phyloP scores from a whole-genome alignment of 2,888 invertebrate species.

The Platycnemis pennipes region DNA sequence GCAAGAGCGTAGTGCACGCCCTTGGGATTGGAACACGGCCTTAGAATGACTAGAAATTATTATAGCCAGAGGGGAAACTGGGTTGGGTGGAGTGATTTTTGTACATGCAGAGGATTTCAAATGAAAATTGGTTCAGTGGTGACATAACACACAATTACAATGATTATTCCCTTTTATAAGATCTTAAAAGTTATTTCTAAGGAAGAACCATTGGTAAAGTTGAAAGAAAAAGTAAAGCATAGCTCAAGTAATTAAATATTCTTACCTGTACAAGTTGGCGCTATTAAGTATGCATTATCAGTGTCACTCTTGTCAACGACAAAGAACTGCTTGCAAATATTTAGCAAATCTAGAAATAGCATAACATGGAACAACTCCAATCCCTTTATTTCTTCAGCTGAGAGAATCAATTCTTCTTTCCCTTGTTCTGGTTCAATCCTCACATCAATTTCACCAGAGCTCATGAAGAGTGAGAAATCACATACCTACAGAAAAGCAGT shows the following conservation, averaged over 20 bases:
- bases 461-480: constrained; percentile 87
- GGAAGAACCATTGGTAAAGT: neutral
- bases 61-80: no score
- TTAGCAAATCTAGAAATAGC: constrained; percentile 87
- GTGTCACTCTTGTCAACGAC: constrained; percentile 70
- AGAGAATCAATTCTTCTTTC: constrained; percentile 78
- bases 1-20: no score
- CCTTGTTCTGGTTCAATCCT: constrained; percentile 81
- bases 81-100: no score
- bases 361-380: constrained; percentile 86
- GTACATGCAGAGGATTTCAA: no score
- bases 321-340: constrained; percentile 83
- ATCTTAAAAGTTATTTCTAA: no score
- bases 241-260: neutral
- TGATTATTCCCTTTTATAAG: no score
- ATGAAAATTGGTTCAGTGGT: no score
- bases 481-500: constrained; percentile 77
- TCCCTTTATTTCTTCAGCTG: constrained; percentile 79
- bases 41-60: no score
- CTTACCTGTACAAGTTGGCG: constrained; percentile 51
- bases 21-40: no score
- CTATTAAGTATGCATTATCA: constrained; percentile 48
- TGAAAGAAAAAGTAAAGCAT: neutral
- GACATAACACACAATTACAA: no score
- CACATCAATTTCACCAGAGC: constrained; percentile 83